Base-by-base conservation (phyloP, 2,113 vertebrate genomes). In the Dunckerocampus dactyliophorus region DNA sequence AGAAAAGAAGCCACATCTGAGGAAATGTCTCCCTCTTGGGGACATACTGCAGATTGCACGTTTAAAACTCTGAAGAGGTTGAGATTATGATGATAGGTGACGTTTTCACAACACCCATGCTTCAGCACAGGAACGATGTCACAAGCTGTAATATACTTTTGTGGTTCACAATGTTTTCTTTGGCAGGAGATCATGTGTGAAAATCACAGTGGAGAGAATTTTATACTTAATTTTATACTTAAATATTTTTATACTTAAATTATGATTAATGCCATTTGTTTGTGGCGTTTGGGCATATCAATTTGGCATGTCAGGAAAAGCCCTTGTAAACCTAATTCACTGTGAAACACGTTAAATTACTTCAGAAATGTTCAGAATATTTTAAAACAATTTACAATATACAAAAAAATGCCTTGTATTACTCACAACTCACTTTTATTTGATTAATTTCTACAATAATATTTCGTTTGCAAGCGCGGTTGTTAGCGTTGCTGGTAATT, bases 1-100 rank as follows among this genome's bases (percentile, higher is more conserved):
- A 21, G 9, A 49, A 20, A 20, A 49, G 6, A 49, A 49, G 2
- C n/a, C 11, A 20, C 11, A 20, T 56, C 37, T 43, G 21, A 13
- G 19, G 16, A 52, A 37, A 43, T 78, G 76, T 70, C 80, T 69
- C 82, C 81, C 74, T 69, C 85, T 84, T 62, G 72, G 75, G 85
- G 49, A 34, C 5, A 50, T 69, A 66, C 15, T 55, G n/a, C 9
- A 8, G 20, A 46, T 8, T 34, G n/a, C 17, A 57, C 1, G 2
- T 6, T 52, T 14, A 39, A 43, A 28, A 52, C 17, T 16, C 12
- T 15, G 39, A 12, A 4, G 13, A 13, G 2, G 3, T 43, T 39
- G 37, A 5, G 37, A 39, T 9, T 39, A 39, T 39, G 8, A 39
- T 39, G 37, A 6, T 1, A 11, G 37, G 37, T 5, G 37, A 39